Conservation (phyloP, 2,113 vertebrate species). For the Thryonomys swinderianus region DNA sequence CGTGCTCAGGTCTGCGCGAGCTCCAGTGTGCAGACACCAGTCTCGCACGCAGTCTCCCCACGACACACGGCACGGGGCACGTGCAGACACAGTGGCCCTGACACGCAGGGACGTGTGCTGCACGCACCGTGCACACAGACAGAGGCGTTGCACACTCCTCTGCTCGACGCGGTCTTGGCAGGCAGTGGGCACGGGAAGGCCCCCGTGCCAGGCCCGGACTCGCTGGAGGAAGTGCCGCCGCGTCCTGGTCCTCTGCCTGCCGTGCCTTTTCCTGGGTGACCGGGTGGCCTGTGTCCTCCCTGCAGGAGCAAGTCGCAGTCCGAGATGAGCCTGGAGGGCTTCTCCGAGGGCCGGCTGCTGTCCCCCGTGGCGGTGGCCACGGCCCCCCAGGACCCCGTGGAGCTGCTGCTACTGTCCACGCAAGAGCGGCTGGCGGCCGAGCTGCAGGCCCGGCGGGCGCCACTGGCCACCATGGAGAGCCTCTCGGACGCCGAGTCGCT, state of each 20-base stretch:
- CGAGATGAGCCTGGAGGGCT: conserved; percentile 97
- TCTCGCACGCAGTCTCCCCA: not conserved
- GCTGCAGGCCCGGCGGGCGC: conserved; percentile 95
- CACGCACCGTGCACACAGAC: not conserved
- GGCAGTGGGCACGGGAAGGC: not conserved
- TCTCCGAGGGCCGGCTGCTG: conserved; percentile 94
- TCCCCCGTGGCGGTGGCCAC: conserved; percentile 74
- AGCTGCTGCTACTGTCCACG: conserved; percentile 95
- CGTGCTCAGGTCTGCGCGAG: not conserved
- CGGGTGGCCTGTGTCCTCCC: fast-evolving
- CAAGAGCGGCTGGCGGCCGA: conserved; percentile 95
- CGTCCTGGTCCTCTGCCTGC: not conserved
- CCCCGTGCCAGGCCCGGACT: not conserved
- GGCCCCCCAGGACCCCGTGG: conserved; percentile 89
- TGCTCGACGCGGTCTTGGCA: not conserved
- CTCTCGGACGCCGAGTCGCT: conserved; percentile 97
- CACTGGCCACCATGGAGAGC: conserved; percentile 97
- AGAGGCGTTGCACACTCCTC: fast-evolving
- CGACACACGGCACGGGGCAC: not conserved
- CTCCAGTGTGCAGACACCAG: not conserved
- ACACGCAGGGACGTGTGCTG: not conserved
- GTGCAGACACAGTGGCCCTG: not conserved
- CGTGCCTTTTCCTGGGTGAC: not conserved
- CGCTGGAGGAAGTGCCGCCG: not conserved
- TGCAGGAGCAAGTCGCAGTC: conserved; percentile 96